Evolutionary conservation across 1,140 invertebrate species (phyloP).

Genomic region (Triops longicaudatus): DNA sequence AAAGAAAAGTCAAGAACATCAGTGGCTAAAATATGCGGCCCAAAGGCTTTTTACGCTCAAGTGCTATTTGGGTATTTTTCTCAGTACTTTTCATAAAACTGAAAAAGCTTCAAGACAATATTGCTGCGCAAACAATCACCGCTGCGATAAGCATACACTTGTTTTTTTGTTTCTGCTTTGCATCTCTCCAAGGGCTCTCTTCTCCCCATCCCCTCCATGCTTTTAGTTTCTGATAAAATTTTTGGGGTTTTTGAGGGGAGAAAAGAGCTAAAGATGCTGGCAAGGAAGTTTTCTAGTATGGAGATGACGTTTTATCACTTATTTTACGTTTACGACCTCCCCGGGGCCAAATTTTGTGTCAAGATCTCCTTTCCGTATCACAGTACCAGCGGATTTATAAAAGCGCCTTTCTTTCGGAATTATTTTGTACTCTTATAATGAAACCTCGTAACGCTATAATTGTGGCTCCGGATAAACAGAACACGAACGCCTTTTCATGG

Average conservation of each 20-base stretch:
- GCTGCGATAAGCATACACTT: background rate
- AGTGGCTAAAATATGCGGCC: background rate
- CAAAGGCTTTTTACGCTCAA: background rate
- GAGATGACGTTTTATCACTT: slow-evolving; percentile 4
- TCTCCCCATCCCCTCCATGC: no score
- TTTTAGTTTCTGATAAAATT: background rate
- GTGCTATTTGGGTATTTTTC: background rate
- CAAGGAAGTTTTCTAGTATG: background rate
- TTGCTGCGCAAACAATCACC: background rate
- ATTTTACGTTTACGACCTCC: background rate
- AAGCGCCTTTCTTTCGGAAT: background rate
- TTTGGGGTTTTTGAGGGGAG: background rate
- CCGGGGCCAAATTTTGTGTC: background rate
- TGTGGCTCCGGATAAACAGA: background rate
- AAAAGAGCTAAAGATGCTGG: background rate
- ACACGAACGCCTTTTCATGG: background rate
- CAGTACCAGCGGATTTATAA: background rate
- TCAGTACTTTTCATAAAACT: background rate
- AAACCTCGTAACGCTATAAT: background rate
- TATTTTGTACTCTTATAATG: background rate
- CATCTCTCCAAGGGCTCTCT: background rate
- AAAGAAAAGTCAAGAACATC: slow-evolving; percentile 4
- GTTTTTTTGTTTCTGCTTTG: background rate
- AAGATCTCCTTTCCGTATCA: background rate
- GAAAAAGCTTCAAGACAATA: background rate